These are phyloP conservation scores for Aphelenchoides bicaudatus DNA, from an alignment of 2,888 invertebrate species.

Conservation along the genomic window DNA sequence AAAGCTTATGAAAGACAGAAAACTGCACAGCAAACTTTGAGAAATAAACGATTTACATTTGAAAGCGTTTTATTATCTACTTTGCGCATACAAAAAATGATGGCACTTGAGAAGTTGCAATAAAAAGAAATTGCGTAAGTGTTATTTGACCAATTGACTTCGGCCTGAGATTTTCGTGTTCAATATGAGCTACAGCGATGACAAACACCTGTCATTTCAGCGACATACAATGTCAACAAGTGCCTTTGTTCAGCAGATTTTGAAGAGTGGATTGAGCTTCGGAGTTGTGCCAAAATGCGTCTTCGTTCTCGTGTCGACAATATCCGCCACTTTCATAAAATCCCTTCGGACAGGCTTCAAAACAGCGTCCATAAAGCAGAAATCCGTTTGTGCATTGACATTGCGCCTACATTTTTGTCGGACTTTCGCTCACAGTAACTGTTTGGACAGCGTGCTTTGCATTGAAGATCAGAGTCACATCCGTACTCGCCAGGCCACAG, in stretches of 20 bases:
- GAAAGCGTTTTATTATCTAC: too few species aligned
- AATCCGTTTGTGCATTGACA: slow-evolving; percentile 54
- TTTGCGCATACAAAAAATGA: too few species aligned
- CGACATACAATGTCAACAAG: slow-evolving; percentile 39
- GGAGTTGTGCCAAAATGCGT: slow-evolving; percentile 50
- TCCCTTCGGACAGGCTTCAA: slow-evolving; percentile 50
- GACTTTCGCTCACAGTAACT: slow-evolving; percentile 52
- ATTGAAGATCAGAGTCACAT: slow-evolving; percentile 49
- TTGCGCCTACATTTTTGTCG: slow-evolving; percentile 52
- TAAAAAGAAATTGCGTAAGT: too few species aligned
- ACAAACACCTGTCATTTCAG: neutral
- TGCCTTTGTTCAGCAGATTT: slow-evolving; percentile 47
- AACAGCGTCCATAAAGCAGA: slow-evolving; percentile 56
- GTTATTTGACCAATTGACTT: too few species aligned
- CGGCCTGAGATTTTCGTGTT: slow-evolving; percentile 10
- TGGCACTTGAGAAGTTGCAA: too few species aligned
- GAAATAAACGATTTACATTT: neutral
- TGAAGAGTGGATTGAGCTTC: slow-evolving; percentile 51
- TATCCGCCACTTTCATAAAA: slow-evolving; percentile 53
- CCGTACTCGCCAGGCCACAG: slow-evolving; percentile 59
- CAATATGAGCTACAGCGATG: slow-evolving; percentile 9
- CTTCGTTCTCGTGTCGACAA: slow-evolving; percentile 55
- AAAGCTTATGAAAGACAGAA: slow-evolving; percentile 2
- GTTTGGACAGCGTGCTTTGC: slow-evolving; percentile 49
- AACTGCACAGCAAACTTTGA: neutral